Conservation (phyloP, 1,140 invertebrate species). For the Bombus sibiricus region DNA sequence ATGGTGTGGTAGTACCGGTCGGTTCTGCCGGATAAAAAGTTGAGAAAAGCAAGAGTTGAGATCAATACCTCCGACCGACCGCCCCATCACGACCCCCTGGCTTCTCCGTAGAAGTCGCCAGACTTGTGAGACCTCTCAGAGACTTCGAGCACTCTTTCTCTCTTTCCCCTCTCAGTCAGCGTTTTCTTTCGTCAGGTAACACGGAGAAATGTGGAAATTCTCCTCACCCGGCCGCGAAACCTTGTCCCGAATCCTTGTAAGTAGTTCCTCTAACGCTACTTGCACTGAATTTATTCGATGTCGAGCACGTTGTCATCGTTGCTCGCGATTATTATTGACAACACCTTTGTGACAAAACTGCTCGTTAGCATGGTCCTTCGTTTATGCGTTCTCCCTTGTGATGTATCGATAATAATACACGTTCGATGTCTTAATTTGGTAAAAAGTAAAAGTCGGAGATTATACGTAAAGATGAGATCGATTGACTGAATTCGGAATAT, state of each 20-base stretch:
- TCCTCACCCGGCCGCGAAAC: constrained; percentile 21
- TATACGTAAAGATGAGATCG: not conserved
- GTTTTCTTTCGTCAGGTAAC: constrained; percentile 57
- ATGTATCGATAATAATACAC: too few relatives aligned
- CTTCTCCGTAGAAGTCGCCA: constrained; percentile 63
- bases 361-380: constrained; percentile 27
- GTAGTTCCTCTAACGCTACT: constrained; percentile 36
- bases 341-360: constrained; percentile 51
- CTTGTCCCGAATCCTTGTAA: constrained; percentile 59
- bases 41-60: constrained; percentile 78
- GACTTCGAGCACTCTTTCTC: constrained; percentile 46
- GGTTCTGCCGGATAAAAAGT: constrained; percentile 75
- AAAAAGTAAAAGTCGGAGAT: not conserved
- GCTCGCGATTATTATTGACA: constrained; percentile 38
- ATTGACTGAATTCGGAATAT: not conserved
- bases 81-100: constrained; percentile 64
- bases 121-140: constrained; percentile 60
- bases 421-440: too few relatives aligned
- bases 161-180: constrained; percentile 29
- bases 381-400: too few relatives aligned
- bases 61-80: constrained; percentile 75
- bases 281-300: constrained; percentile 14
- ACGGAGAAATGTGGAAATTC: constrained; percentile 49
- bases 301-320: not conserved
- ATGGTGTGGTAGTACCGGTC: constrained; percentile 63